Conservation (phyloP, 1,140 invertebrate species). For the Drosophila arawakana region DNA sequence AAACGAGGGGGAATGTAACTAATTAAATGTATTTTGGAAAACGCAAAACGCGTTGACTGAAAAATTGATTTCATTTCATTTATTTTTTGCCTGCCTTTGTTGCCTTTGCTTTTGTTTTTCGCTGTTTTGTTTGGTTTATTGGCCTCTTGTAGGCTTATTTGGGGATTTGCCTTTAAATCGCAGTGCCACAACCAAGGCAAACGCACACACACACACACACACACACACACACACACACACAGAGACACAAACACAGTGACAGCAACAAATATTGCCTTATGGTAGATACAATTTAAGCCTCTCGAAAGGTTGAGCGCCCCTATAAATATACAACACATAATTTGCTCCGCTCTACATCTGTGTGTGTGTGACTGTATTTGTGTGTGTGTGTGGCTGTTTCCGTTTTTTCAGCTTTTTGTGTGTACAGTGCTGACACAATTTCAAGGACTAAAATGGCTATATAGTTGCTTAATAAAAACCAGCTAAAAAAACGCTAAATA, state of each 20-base stretch:
- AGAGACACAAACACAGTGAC: slow-evolving; percentile 24
- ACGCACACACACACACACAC: slow-evolving; percentile 17
- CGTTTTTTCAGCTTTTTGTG: neutral
- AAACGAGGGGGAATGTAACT: slow-evolving; percentile 35
- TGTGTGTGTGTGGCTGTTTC: slow-evolving; percentile 12
- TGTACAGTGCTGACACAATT: too few relatives aligned
- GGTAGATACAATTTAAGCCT: slow-evolving; percentile 77
- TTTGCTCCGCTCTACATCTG: slow-evolving; percentile 27
- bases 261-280: slow-evolving; percentile 54
- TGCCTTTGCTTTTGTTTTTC: slow-evolving; percentile 17
- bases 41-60: slow-evolving; percentile 45
- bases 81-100: too few relatives aligned
- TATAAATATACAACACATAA: slow-evolving; percentile 75
- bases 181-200: slow-evolving; percentile 54
- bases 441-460: too few relatives aligned
- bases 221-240: slow-evolving; percentile 19
- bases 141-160: slow-evolving; percentile 73
- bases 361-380: slow-evolving; percentile 4
- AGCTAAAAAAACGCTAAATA: too few relatives aligned
- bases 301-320: slow-evolving; percentile 73
- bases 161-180: slow-evolving; percentile 74
- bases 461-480: too few relatives aligned
- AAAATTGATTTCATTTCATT: slow-evolving; percentile 58
- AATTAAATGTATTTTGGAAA: slow-evolving; percentile 75
- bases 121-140: slow-evolving; percentile 38